These are phyloP conservation scores for Knipowitschia caucasica DNA, from an alignment of 2,797 vertebrate species.

Conservation along the genomic window DNA sequence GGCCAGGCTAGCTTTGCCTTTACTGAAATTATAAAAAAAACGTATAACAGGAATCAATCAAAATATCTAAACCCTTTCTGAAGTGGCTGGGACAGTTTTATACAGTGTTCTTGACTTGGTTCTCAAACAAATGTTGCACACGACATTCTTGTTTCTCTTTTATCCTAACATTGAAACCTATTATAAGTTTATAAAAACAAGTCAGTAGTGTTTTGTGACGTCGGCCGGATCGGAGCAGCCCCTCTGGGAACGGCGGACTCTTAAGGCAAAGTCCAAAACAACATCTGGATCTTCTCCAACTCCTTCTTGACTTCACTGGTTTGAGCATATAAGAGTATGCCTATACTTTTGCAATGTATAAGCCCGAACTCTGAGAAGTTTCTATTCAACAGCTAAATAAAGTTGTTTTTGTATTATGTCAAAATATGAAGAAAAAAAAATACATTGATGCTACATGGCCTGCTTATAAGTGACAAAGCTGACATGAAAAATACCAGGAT, in stretches of 20 bases:
- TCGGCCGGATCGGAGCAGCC: conserved; percentile 13
- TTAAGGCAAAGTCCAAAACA: conserved; percentile 24
- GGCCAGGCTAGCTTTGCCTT: no score
- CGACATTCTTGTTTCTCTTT: conserved; percentile 34
- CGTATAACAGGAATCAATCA: no score
- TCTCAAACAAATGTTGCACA: conserved; percentile 16
- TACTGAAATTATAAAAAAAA: no score
- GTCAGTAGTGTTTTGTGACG: conserved; percentile 20
- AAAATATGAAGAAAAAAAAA: neutral
- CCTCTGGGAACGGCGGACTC: conserved; percentile 14
- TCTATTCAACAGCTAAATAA: neutral
- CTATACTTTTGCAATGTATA: no score
- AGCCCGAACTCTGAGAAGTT: no score
- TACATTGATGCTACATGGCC: neutral
- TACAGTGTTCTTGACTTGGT: neutral
- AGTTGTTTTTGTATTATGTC: neutral
- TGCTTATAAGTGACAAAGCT: neutral
- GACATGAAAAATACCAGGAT: neutral
- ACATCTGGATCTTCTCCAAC: conserved; percentile 33
- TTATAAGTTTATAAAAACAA: conserved; percentile 13
- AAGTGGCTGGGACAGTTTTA: neutral
- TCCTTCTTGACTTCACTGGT: conserved; percentile 18
- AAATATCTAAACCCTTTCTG: no score
- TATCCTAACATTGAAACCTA: neutral
- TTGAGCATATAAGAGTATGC: conserved; percentile 2